These are phyloP conservation scores for Acanthopleura granulata DNA, from an alignment of 2,888 invertebrate genomes.

Conservation along the genomic window DNA sequence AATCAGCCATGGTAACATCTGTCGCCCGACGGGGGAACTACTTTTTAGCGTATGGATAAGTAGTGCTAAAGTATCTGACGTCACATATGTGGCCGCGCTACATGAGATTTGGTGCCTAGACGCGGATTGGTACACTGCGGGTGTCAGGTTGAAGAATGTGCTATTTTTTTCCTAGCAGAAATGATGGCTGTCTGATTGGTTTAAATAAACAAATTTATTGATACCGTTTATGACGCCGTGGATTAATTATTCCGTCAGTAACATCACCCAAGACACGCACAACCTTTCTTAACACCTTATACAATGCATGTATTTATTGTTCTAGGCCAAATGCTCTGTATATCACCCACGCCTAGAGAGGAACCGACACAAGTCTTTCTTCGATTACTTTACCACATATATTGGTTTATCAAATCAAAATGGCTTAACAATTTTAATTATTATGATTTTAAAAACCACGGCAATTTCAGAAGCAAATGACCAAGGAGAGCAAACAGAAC, in stretches of 20 bases:
- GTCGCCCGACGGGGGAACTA: conserved; percentile 46
- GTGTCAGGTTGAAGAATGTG: conserved; percentile 10
- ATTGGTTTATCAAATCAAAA: too few species aligned
- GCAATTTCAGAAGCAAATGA: too few species aligned
- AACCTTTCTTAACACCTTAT: background rate
- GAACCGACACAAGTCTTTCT: too few species aligned
- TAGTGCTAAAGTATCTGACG: conserved; percentile 43
- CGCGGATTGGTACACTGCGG: conserved; percentile 6
- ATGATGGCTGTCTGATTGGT: conserved; percentile 15
- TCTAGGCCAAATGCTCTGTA: background rate
- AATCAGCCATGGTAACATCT: conserved; percentile 30
- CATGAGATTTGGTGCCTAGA: conserved; percentile 17
- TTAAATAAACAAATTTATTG: conserved; percentile 18
- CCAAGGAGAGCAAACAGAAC: too few species aligned
- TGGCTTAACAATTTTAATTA: too few species aligned
- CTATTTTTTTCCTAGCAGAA: conserved; percentile 37
- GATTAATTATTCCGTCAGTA: too few species aligned
- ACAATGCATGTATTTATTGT: background rate
- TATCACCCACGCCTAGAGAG: too few species aligned
- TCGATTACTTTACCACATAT: too few species aligned
- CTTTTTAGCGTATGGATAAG: conserved; percentile 49
- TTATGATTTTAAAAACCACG: too few species aligned
- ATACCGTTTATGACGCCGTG: too few species aligned
- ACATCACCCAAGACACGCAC: conserved; percentile 4
- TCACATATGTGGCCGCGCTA: conserved; percentile 47